Conservation (phyloP, 2,113 vertebrate species). For the Pterocles orientalis region DNA sequence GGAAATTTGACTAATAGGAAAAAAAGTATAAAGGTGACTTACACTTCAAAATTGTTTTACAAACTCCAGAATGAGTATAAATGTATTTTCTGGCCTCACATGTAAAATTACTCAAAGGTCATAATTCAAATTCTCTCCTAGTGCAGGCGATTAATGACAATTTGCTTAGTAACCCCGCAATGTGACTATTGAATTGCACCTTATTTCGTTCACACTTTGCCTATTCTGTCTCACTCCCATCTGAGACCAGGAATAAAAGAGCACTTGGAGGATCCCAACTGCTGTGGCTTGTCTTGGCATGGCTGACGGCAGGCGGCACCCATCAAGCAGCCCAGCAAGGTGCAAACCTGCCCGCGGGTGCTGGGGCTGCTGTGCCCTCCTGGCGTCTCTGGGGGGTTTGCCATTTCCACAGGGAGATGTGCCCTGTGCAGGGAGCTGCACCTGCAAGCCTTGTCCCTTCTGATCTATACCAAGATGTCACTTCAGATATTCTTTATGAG, state of each 20-base stretch:
- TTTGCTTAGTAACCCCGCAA: background rate
- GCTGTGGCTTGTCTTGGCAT: rapidly evolving
- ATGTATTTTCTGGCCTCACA: background rate
- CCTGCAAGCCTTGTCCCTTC: background rate
- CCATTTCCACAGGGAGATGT: background rate
- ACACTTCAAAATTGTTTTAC: background rate
- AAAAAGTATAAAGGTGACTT: background rate
- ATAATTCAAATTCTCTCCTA: background rate
- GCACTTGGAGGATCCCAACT: background rate
- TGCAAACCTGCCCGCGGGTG: rapidly evolving
- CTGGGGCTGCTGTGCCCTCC: background rate
- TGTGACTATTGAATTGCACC: background rate
- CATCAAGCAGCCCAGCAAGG: rapidly evolving
- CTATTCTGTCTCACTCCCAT: background rate
- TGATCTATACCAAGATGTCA: too few species aligned
- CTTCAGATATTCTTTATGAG: background rate
- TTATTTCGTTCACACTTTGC: background rate
- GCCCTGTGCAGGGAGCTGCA: rapidly evolving
- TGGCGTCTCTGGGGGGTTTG: background rate
- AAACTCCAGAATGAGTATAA: background rate
- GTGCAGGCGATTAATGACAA: background rate
- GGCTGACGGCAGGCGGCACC: background rate
- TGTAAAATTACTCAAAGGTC: background rate
- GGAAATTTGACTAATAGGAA: background rate
- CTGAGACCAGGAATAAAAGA: background rate